Evolutionary conservation across 2,797 vertebrate genomes (phyloP).

Genomic region (Pangasius macronema): DNA sequence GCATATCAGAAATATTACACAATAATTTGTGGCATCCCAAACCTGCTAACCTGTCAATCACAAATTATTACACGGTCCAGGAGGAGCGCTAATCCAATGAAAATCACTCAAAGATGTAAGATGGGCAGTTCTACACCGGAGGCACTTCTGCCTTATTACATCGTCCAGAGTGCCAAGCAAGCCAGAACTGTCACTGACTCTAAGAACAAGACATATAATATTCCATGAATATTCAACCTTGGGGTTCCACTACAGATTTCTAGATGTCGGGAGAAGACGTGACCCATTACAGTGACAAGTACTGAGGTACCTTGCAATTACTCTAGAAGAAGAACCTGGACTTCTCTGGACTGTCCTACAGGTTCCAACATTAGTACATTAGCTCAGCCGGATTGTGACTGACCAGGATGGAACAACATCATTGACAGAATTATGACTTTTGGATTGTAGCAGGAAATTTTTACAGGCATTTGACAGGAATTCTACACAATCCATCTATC

Average conservation of each 20-base stretch:
- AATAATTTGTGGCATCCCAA: neutral
- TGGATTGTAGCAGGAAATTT: neutral
- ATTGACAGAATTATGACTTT: neutral
- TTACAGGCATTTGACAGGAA: neutral
- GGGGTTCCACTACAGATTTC: no score
- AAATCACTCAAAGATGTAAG: neutral
- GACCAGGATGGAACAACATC: neutral
- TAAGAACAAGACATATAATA: neutral
- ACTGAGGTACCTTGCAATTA: no score
- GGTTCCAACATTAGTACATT: neutral
- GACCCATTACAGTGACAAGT: no score
- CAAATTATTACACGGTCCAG: neutral
- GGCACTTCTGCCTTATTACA: neutral
- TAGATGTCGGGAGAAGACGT: no score
- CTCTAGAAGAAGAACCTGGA: neutral
- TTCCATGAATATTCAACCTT: constrained; percentile 8
- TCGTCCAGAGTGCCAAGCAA: neutral
- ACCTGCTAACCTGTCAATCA: neutral
- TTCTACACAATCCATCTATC: neutral
- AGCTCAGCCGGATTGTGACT: neutral
- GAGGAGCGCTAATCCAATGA: neutral
- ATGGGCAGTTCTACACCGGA: neutral
- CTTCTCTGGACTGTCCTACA: neutral
- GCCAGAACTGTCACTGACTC: neutral
- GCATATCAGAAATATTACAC: neutral